Percentiles rank a stretch among this genome's conserved stretches.
Conservation (phyloP, 2,888 invertebrate genomes). For the Drosophila macrospina region DNA sequence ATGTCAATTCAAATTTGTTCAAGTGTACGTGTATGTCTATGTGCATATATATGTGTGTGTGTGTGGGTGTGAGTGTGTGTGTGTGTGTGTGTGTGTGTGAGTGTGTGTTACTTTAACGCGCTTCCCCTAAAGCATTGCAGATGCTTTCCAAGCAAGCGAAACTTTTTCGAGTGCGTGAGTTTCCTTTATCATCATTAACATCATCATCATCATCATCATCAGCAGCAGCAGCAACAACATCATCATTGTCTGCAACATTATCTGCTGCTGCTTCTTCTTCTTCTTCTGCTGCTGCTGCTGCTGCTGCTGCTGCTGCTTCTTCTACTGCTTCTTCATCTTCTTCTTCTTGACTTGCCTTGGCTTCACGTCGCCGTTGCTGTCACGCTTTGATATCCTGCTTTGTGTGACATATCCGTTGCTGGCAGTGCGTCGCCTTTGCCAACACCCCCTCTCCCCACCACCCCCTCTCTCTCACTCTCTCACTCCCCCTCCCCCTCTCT, state of each 20-base stretch:
- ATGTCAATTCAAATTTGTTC: conserved; percentile 77
- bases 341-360: conserved; percentile 34
- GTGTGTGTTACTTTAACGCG: conserved; percentile 20
- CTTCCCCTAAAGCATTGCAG: conserved; percentile 10
- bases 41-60: conserved; percentile 6
- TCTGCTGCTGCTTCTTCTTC: conserved; percentile 5
- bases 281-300: conserved; percentile 6
- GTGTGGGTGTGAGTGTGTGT: neutral
- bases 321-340: neutral
- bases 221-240: conserved; percentile 6
- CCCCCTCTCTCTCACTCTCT: neutral
- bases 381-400: conserved; percentile 78
- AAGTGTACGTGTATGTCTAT: conserved; percentile 28
- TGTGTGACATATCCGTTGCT: conserved; percentile 76
- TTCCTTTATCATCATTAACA: conserved; percentile 23
- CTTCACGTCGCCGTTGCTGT: conserved; percentile 63
- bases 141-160: conserved; percentile 58
- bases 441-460: neutral
- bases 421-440: conserved; percentile 27
- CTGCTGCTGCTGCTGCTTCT: conserved; percentile 2
- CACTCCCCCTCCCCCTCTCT: neutral
- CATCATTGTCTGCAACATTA: conserved; percentile 11
- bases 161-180: conserved; percentile 69
- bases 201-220: conserved; percentile 3
- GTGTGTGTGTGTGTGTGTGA: neutral